Conservation (phyloP, 2,888 invertebrate species). For the Clostera curtula region DNA sequence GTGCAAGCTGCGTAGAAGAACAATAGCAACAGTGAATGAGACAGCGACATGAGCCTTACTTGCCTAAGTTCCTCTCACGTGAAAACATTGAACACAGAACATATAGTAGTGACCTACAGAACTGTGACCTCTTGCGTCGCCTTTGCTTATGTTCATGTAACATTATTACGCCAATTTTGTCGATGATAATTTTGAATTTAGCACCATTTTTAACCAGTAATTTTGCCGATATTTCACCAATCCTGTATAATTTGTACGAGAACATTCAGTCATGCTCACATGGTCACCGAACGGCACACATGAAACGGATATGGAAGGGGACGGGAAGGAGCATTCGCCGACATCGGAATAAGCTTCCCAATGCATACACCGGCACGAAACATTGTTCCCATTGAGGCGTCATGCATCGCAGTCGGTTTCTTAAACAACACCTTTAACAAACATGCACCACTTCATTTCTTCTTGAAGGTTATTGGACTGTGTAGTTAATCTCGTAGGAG, state of each 20-base stretch:
- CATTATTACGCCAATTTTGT: too few species aligned
- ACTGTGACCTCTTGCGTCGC: constrained; percentile 13
- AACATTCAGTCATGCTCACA: constrained; percentile 17
- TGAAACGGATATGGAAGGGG: constrained; percentile 12
- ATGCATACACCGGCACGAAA: constrained; percentile 24
- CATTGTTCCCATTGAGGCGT: constrained; percentile 32
- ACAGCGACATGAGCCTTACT: constrained; percentile 44
- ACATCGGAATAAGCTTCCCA: constrained; percentile 28
- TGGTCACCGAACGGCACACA: constrained; percentile 26
- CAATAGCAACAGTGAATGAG: constrained; percentile 79
- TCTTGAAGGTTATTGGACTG: constrained; percentile 35
- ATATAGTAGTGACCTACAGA: constrained; percentile 20
- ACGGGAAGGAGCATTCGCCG: constrained; percentile 16
- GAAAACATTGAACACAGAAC: constrained; percentile 23
- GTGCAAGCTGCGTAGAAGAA: constrained; percentile 86
- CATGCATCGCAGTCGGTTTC: constrained; percentile 45
- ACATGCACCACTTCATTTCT: constrained; percentile 51
- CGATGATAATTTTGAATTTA: too few species aligned
- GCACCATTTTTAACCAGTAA: too few species aligned
- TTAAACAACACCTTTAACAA: constrained; percentile 34
- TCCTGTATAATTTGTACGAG: constrained; percentile 14
- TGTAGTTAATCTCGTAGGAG: constrained; percentile 32
- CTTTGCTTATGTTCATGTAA: too few species aligned
- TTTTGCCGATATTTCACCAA: constrained; percentile 9
- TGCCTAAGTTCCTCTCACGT: constrained; percentile 20